Evolutionary conservation across 2,888 invertebrate species (phyloP), one percentile per base, ranked within the genome.

Genomic region (Drosophila paramelanica): DNA sequence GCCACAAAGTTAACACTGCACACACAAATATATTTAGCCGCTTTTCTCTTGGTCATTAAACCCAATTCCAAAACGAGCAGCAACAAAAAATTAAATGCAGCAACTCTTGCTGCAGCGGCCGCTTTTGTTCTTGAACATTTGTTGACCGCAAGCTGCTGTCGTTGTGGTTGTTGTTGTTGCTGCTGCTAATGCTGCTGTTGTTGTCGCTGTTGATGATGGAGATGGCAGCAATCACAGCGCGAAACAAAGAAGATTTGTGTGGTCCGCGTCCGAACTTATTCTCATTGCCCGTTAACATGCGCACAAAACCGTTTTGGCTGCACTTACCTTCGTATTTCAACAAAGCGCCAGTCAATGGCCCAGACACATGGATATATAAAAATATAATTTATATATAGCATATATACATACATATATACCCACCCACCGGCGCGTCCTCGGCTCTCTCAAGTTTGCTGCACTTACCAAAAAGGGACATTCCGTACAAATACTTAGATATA

Each of bases 101-200:
- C 39, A 23, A 45, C 38, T 36, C n/a, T 14, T 27, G 23, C 38
- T 57, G 62, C 77, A 51, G 50, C 64, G 72, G 73, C 67, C 57
- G 77, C 82, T 88, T 81, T 83, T 81, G 82, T 88, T 83, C 88
- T 81, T 72, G 62, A 77, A 53, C 67, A 70, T 73, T 81, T 85
- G 60, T 66, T 88, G 88, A 73, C 82, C 87, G 67, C 78, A 83
- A 79, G 64, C 45, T 55, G 56, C 50, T 53, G 45, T 46, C 71
- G 57, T 56, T 68, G 45, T 46, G 67, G 57, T 53, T 68, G 38
- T 56, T 70, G 55, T 33, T 58, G 58, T 5, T 61, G 33, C 6
- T 49, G 31, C 27, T 64, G 57, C 7, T 55, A 38, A n/a, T 60
- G 46, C 8, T 33, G 8, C 2, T 57, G 49, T 2, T 64, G 57